Percentiles rank a stretch among this genome's conserved stretches.
Conservation (phyloP, 2,797 vertebrate species). For the Notamacropus eugenii region DNA sequence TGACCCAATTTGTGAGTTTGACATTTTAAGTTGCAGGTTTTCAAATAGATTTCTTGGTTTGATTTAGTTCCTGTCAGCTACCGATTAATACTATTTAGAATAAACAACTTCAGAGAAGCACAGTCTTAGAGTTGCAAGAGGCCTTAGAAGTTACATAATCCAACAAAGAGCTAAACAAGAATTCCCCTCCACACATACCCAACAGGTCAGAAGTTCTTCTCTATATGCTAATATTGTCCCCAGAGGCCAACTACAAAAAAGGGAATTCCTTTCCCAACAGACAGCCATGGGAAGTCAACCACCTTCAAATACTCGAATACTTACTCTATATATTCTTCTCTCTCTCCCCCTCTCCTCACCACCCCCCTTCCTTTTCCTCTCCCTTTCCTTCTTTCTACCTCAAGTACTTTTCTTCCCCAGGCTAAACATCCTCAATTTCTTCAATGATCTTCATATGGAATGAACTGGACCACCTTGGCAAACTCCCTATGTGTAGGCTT, state of each 20-base stretch:
- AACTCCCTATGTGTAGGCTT: background rate
- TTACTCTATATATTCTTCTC: no score
- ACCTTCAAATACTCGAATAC: no score
- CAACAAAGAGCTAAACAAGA: background rate
- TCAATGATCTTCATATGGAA: background rate
- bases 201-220: background rate
- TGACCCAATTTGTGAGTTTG: slow-evolving; percentile 17
- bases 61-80: background rate
- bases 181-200: background rate
- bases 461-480: background rate
- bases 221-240: background rate
- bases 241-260: background rate
- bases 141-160: background rate
- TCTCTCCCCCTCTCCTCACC: no score
- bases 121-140: background rate
- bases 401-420: no score
- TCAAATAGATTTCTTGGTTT: background rate
- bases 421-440: background rate
- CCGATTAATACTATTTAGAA: background rate
- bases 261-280: no score
- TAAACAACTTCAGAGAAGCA: background rate
- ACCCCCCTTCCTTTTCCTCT: no score
- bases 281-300: no score
- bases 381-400: background rate
- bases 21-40: slow-evolving; percentile 12